phyloP scores from a whole-genome alignment of 2,113 vertebrate genomes.

The Limanda limanda region DNA sequence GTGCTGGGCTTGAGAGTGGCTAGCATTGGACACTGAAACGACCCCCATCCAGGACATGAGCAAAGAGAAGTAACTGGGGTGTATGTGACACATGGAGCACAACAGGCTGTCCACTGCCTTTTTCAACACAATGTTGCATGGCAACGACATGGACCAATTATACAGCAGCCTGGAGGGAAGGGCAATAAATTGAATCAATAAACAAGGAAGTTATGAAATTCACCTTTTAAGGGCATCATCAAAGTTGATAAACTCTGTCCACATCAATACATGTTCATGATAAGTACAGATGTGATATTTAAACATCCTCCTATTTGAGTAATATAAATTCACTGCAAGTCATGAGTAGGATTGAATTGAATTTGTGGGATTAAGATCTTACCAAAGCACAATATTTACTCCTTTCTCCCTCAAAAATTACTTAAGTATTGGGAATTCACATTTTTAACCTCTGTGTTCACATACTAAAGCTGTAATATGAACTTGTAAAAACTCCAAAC shows the following conservation, averaged over 20 bases:
- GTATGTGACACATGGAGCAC: constrained; percentile 98
- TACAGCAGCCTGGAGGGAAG: constrained; percentile 87
- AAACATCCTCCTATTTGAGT: not conserved
- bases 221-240: not conserved
- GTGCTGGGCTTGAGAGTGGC: constrained; percentile 88
- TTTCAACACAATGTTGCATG: constrained; percentile 96
- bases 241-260: not conserved
- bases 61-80: constrained; percentile 96
- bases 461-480: too few relatives aligned
- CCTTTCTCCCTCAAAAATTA: too few relatives aligned
- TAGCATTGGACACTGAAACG: constrained; percentile 80
- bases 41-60: constrained; percentile 99
- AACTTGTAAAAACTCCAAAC: too few relatives aligned
- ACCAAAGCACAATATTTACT: too few relatives aligned
- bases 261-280: not conserved
- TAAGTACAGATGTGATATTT: not conserved
- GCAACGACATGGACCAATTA: constrained; percentile 98
- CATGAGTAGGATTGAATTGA: not conserved
- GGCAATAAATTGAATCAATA: not conserved
- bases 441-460: too few relatives aligned
- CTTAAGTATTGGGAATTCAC: too few relatives aligned
- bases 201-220: not conserved
- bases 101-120: constrained; percentile 98
- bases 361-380: not conserved
- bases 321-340: not conserved